A percentile compares a stretch with the other conserved stretches of the same genome.
Conservation (phyloP, 2,888 invertebrate genomes). For the Heliconius charithonia region DNA sequence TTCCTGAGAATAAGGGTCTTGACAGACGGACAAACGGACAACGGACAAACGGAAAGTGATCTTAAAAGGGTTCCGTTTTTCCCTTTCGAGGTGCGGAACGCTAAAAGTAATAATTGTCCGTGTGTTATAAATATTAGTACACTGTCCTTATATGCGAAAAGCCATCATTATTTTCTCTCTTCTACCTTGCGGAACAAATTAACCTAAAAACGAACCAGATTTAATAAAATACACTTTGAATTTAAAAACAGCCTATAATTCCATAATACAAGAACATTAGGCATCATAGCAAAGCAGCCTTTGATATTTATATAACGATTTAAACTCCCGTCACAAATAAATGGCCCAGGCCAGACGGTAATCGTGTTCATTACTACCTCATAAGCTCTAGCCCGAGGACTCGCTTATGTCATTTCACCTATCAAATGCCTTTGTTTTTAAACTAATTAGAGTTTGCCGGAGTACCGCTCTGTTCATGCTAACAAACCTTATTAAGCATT, state of each 20-base stretch:
- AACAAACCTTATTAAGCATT: conserved; percentile 55
- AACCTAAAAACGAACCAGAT: conserved; percentile 29
- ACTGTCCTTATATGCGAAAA: conserved; percentile 27
- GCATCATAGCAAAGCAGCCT: conserved; percentile 54
- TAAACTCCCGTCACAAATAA: conserved; percentile 55
- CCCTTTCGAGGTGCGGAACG: too few species aligned
- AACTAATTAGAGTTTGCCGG: conserved; percentile 70
- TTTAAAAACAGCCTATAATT: conserved; percentile 32
- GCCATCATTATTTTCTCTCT: conserved; percentile 29
- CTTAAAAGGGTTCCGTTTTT: too few species aligned
- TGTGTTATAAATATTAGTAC: not conserved
- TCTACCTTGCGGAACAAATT: conserved; percentile 30
- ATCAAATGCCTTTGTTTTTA: conserved; percentile 67
- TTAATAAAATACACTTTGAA: conserved; percentile 34
- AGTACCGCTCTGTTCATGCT: conserved; percentile 55
- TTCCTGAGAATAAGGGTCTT: too few species aligned
- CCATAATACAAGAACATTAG: conserved; percentile 42
- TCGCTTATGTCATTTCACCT: conserved; percentile 58
- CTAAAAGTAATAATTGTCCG: too few species aligned
- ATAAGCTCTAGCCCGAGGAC: conserved; percentile 66
- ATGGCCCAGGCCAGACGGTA: conserved; percentile 63
- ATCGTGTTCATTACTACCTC: conserved; percentile 70
- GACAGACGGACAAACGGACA: too few species aligned
- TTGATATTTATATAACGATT: conserved; percentile 66
- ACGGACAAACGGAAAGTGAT: too few species aligned